These are phyloP conservation scores for Cavia aperea DNA, from an alignment of 2,113 vertebrate species.

Conservation along the genomic window DNA sequence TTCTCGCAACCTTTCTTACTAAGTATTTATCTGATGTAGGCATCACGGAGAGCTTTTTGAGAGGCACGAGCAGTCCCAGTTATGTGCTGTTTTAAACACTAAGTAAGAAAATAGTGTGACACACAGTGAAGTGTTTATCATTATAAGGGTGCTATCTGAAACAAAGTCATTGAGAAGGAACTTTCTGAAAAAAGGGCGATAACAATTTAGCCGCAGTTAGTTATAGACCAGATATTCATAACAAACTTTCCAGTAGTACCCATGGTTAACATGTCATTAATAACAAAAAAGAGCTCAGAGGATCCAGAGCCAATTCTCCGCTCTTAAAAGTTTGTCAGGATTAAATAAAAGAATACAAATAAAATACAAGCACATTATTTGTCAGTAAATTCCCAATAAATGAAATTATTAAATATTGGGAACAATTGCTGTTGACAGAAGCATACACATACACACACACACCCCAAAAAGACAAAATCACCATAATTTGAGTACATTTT, in stretches of 20 bases:
- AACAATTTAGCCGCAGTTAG: constrained; percentile 3
- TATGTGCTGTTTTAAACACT: constrained; percentile 55
- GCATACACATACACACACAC: not conserved
- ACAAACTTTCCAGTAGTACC: not conserved
- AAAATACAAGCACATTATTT: not conserved
- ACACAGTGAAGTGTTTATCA: not conserved
- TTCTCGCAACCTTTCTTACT: not conserved
- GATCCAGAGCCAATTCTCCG: not conserved
- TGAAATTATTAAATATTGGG: not conserved
- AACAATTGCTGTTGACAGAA: not conserved
- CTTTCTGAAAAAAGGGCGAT: constrained; percentile 3
- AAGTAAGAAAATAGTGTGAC: constrained; percentile 4
- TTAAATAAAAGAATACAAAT: constrained; percentile 39
- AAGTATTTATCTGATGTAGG: constrained; percentile 9
- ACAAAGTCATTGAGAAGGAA: not conserved
- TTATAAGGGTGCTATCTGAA: constrained; percentile 3
- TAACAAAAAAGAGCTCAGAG: constrained; percentile 1
- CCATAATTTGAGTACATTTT: not conserved
- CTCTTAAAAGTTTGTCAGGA: constrained; percentile 19
- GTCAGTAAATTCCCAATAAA: constrained; percentile 11
- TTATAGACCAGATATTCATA: not conserved
- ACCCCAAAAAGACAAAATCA: not conserved
- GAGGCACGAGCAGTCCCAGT: not conserved
- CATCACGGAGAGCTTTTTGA: constrained; percentile 33
- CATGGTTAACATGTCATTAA: not conserved